Evolutionary conservation across 2,888 invertebrate genomes (phyloP).

Genomic region (Phoenoteleia sp.): DNA sequence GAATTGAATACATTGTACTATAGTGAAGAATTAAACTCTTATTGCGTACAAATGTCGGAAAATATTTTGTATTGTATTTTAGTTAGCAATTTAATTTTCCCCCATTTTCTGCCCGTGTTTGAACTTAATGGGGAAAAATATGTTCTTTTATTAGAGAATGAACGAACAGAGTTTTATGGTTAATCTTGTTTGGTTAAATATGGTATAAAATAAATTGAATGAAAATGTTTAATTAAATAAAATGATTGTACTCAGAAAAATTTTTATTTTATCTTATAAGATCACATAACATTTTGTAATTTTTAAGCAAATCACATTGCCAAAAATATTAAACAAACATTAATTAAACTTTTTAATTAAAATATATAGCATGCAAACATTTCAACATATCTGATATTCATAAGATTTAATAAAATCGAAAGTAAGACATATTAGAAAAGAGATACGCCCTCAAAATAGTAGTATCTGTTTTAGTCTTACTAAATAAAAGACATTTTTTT

Average conservation of each 20-base stretch:
- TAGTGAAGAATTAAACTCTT: constrained; percentile 19
- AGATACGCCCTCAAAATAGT: not conserved
- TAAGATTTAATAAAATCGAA: not conserved
- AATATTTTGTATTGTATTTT: constrained; percentile 2
- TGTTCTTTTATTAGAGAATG: constrained; percentile 35
- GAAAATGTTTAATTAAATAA: not conserved
- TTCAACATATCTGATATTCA: not conserved
- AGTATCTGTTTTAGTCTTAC: not conserved
- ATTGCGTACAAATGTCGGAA: not conserved
- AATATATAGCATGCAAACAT: not conserved
- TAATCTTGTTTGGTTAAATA: not conserved
- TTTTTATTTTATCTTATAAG: not conserved
- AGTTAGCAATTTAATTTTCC: constrained; percentile 44
- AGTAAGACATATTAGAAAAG: not conserved
- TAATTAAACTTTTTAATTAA: not conserved
- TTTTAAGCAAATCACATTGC: not conserved
- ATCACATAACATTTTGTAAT: not conserved
- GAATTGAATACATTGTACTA: constrained; percentile 5
- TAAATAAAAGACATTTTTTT: not conserved
- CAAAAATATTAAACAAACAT: not conserved
- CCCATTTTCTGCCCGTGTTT: constrained; percentile 36
- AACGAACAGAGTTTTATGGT: constrained; percentile 49
- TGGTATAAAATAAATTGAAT: not conserved
- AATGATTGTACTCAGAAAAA: not conserved
- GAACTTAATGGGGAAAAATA: constrained; percentile 15